phyloP scores from a whole-genome alignment of 2,888 invertebrate genomes.

The Acleris emargana region DNA sequence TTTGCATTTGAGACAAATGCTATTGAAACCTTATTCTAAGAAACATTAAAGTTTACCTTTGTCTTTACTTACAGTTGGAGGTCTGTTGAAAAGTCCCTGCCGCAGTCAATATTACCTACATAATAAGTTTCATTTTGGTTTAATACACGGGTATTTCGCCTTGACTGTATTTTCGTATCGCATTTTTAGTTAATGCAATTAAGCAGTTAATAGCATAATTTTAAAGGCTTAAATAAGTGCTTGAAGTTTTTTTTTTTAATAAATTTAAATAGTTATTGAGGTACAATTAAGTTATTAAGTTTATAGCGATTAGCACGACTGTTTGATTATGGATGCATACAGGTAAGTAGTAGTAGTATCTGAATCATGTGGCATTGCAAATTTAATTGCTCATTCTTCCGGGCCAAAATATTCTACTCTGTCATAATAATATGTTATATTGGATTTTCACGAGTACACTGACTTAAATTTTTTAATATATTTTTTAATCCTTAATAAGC shows the following conservation, averaged over 20 bases:
- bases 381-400: conserved; percentile 12
- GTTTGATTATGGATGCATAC: conserved; percentile 4
- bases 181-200: too few relatives aligned
- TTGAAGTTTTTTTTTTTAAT: conserved; percentile 17
- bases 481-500: too few relatives aligned
- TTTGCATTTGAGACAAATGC: conserved; percentile 3
- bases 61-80: too few relatives aligned
- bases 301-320: conserved; percentile 17
- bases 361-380: conserved; percentile 19
- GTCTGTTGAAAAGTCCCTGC: too few relatives aligned
- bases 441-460: too few relatives aligned
- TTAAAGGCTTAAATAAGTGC: too few relatives aligned
- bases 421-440: too few relatives aligned
- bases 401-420: conserved; percentile 3
- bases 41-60: background rate
- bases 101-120: too few relatives aligned
- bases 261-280: conserved; percentile 27
- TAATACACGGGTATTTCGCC: background rate
- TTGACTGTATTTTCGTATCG: too few relatives aligned
- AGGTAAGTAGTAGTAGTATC: background rate
- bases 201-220: too few relatives aligned
- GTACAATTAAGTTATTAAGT: conserved; percentile 24
- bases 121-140: too few relatives aligned
- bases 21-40: conserved; percentile 14
- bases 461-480: too few relatives aligned